Evolutionary conservation across 2,113 vertebrate species (phyloP).

Genomic region (Oxyruncus cristatus): DNA sequence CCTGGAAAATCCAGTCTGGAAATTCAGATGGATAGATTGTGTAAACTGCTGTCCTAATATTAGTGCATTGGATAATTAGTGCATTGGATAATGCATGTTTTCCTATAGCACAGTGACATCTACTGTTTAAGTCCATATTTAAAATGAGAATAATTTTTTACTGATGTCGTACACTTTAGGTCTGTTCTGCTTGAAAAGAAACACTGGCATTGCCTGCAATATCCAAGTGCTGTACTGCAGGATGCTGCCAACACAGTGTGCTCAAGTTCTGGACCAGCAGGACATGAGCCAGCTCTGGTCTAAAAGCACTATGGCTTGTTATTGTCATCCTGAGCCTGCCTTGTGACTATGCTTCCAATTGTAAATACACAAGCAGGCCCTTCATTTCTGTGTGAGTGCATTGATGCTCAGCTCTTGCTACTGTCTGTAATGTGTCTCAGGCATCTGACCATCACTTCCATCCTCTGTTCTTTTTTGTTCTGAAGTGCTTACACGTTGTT

Average conservation of each 20-base stretch:
- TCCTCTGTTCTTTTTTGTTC: background rate
- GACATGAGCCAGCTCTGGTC: background rate
- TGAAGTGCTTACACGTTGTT: background rate
- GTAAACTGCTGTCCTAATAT: background rate
- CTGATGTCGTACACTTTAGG: background rate
- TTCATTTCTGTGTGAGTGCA: background rate
- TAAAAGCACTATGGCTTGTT: background rate
- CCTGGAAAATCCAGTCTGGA: background rate
- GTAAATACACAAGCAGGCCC: background rate
- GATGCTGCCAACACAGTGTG: accelerated
- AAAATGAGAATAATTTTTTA: background rate
- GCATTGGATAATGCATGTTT: background rate
- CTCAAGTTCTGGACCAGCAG: background rate
- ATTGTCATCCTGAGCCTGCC: background rate
- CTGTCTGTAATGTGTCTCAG: background rate
- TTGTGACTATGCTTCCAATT: background rate
- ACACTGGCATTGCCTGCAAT: background rate
- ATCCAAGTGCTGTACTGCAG: background rate
- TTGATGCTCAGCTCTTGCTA: background rate
- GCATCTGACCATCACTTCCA: background rate
- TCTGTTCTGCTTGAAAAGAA: background rate
- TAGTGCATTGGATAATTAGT: background rate
- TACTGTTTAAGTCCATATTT: constrained; percentile 16
- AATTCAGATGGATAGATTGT: background rate
- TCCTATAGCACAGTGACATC: constrained; percentile 57